These are phyloP conservation scores for Ischnura elegans DNA, from an alignment of 2,888 invertebrate genomes.

Conservation along the genomic window DNA sequence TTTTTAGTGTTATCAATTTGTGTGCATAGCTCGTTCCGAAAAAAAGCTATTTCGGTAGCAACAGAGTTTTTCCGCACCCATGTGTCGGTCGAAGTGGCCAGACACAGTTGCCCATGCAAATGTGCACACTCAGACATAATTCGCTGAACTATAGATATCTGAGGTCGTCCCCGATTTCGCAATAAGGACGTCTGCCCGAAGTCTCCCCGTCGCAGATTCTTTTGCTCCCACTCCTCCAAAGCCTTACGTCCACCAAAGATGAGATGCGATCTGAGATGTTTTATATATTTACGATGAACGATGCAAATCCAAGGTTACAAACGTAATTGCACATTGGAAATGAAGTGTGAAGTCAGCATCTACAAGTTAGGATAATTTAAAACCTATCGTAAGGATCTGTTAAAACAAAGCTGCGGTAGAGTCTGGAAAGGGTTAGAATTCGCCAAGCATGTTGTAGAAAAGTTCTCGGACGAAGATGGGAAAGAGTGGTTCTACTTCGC, in stretches of 20 bases:
- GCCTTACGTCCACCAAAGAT: conserved; percentile 29
- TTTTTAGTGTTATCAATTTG: neutral
- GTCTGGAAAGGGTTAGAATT: too few species aligned
- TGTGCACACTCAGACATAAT: conserved; percentile 67
- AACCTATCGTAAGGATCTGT: too few species aligned
- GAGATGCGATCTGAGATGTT: too few species aligned
- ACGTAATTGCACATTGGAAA: too few species aligned
- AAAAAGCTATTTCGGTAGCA: neutral
- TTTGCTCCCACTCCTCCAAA: neutral
- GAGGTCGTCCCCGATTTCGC: conserved; percentile 57
- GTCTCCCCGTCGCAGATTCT: conserved; percentile 36
- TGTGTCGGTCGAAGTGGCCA: neutral
- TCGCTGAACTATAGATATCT: conserved; percentile 54
- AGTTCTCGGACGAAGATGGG: too few species aligned
- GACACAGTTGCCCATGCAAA: conserved; percentile 57
- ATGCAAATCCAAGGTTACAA: too few species aligned
- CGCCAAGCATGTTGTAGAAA: too few species aligned
- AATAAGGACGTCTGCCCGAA: conserved; percentile 51
- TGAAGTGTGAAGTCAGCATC: too few species aligned
- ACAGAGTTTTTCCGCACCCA: conserved; percentile 14
- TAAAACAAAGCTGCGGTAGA: too few species aligned
- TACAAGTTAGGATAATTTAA: too few species aligned
- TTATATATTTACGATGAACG: too few species aligned
- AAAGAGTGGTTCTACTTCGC: too few species aligned
- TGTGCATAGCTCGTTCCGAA: neutral